Percentiles rank a stretch among this genome's conserved stretches.
Conservation (phyloP, 1,140 invertebrate species). For the Hyphantria cunea region DNA sequence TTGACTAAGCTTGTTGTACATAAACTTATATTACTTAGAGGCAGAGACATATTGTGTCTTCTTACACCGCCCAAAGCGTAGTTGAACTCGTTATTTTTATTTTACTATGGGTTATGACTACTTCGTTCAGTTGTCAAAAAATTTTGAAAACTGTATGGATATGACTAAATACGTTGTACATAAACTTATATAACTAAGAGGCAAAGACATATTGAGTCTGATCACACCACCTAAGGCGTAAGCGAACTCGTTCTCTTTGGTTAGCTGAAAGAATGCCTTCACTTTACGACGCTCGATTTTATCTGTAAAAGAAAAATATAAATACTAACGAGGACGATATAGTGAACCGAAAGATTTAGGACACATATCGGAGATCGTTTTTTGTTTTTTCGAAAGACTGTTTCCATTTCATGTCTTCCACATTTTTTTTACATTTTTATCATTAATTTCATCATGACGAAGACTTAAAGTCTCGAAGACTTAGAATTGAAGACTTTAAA, state of each 20-base stretch:
- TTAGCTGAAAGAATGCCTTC: slow-evolving; percentile 59
- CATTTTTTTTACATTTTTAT: too few species aligned
- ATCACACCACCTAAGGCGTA: slow-evolving; percentile 57
- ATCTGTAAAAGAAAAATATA: slow-evolving; percentile 45
- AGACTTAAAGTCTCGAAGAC: too few species aligned
- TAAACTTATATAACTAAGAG: slow-evolving; percentile 54
- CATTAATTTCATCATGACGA: too few species aligned
- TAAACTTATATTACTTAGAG: background rate
- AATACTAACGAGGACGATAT: background rate
- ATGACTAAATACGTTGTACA: slow-evolving; percentile 65
- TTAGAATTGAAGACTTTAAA: too few species aligned
- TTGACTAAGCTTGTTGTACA: background rate
- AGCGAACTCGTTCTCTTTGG: slow-evolving; percentile 50
- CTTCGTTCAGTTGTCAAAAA: slow-evolving; percentile 39
- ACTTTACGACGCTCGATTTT: slow-evolving; percentile 51
- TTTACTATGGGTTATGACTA: too few species aligned
- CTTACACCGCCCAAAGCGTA: background rate
- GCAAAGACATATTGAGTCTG: slow-evolving; percentile 58
- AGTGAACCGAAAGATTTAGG: background rate
- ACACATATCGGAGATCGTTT: too few species aligned
- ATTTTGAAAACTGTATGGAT: slow-evolving; percentile 63
- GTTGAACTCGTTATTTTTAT: slow-evolving; percentile 29
- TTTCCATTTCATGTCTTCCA: too few species aligned
- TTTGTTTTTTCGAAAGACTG: too few species aligned
- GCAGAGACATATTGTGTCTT: too few species aligned